Evolutionary conservation across 1,140 invertebrate genomes (phyloP), one percentile per base, ranked within the genome.

Genomic region (Drosophila melanica): DNA sequence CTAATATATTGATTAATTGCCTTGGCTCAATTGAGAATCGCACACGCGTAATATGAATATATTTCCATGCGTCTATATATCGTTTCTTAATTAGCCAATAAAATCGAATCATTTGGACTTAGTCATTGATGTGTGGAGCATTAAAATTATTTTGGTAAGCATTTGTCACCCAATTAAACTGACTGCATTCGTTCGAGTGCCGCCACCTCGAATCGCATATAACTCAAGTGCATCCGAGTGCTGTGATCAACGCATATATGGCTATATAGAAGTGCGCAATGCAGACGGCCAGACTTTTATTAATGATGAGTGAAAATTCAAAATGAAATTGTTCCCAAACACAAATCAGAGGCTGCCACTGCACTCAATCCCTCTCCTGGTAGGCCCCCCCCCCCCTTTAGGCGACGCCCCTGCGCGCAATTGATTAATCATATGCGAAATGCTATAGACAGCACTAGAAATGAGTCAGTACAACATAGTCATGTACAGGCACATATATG

Each of bases 151-250:
- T 89, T 89, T 68, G 69, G 73, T 90, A 67, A 66, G 85, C 85
- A 89, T 89, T 89, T 89, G 84, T 89, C 84, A 89, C 85, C 84
- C 85, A 89, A 90, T 90, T 89, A 90, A 90, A 90, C 71, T 73
- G 67, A 67, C 69, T 89, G 77, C 84, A 89, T 30, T 58, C 69
- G 23, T 50, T 42, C 18, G 14, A 18, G 45, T 33, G 30, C 23
- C 23, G 23, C 23, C 44, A 65, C 14, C 45, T 39, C 10, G 14
- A 35, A 14, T 48, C 4, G 30, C 39, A 57, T 18, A 80, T 18
- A 70, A 78, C 67, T 81, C 67, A 81, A 86, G 58, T 86, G 81
- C 74, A 86, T 57, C 69, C 53, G 59, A 54, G 65, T 67, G 74
- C 81, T 77, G 75, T 80, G 86, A 85, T 81, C 81, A 72, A 82